Base-by-base conservation (phyloP, 2,113 vertebrate genomes). In the Rhinolophus ferrumequinum region DNA sequence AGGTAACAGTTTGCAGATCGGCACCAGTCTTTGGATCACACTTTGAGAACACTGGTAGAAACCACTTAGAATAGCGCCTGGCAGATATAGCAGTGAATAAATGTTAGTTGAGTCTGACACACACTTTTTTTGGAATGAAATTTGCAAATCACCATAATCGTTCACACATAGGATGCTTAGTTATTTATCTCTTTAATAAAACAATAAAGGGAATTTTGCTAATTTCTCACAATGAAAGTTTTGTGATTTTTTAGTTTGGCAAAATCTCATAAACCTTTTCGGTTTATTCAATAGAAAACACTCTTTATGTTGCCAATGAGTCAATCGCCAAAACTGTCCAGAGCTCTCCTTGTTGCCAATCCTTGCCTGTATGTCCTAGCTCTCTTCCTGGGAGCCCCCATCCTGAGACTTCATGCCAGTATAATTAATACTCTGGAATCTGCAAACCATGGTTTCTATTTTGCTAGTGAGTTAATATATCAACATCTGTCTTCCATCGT, bases 231-330 rank as follows among this genome's bases (percentile, higher is more conserved):
- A 47, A 73, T 84, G 38, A 7, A 92, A 38, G 80, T 77, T 93
- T 80, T 75, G 22, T 84, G 84, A 80, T 84, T 93, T 89, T 94
- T 90, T 72, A 82, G 54, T 79, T 80, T 94, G 73, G 21, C 62
- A 94, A 47, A 90, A 79, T 79, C 50, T 33, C 56, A 58, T 56
- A 93, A 85, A 69, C 22, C 56, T 67, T 60, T 52, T 52, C 77
- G 64, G 41, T 90, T 86, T 70, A 60, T 88, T 86, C 54, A 89
- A 26, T n/a, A 96, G 69, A 89, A 97, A 89, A 72, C 52, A 92
- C 54, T 80, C 64, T 62, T 85, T 44, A 80, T 67, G 90, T 92
- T 93, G 86, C 96, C 94, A 92, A 18, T 64, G 76, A 92, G 73
- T 92, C 84, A 84, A 56, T 56, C 44, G 66, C 79, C 91, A 93